Evolutionary conservation across 2,113 vertebrate genomes (phyloP).

Genomic region (Bos javanicus): DNA sequence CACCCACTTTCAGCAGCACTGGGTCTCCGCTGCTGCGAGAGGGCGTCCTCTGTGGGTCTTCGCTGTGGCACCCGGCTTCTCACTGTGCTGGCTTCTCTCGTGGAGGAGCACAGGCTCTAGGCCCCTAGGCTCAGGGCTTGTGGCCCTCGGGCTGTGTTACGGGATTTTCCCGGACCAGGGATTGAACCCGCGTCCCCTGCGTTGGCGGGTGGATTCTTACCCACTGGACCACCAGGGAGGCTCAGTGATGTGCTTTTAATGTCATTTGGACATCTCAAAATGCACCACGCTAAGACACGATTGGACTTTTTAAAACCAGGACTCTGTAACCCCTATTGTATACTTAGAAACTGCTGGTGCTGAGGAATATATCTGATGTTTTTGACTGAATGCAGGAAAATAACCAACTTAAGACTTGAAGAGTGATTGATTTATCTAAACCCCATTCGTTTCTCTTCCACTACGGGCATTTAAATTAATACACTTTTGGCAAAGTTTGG

Average conservation of each 20-base stretch:
- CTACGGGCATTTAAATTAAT: not conserved
- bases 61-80: not conserved
- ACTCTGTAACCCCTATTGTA: not conserved
- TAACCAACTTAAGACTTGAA: not conserved
- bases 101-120: rapidly evolving
- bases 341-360: not conserved
- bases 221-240: not conserved
- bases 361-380: not conserved
- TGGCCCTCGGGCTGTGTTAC: not conserved
- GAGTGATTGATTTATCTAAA: not conserved
- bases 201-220: not conserved
- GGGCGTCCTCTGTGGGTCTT: not conserved
- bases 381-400: not conserved
- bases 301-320: not conserved
- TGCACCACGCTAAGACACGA: not conserved
- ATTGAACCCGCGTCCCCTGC: not conserved
- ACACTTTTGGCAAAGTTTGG: not conserved
- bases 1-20: rapidly evolving
- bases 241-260: not conserved
- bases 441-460: not conserved
- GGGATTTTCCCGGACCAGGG: not conserved
- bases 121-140: not conserved
- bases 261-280: not conserved
- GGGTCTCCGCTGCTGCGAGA: not conserved
- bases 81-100: not conserved